phyloP scores from a whole-genome alignment of 2,888 invertebrate species.

The Osedax frankpressi region DNA sequence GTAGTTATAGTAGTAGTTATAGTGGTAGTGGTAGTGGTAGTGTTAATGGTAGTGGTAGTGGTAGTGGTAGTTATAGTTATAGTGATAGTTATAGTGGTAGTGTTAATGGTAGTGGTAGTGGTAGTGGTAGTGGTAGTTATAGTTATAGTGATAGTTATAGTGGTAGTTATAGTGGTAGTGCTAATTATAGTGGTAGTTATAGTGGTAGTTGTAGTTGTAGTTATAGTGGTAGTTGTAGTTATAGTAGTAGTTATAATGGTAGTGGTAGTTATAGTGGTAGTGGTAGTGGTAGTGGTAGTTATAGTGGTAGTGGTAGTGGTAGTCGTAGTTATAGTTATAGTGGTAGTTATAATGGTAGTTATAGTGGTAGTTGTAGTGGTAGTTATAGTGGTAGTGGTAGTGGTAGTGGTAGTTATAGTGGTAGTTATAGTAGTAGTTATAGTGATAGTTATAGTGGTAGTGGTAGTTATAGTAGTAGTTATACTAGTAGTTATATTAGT shows the following conservation, averaged over 20 bases:
- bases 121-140: conserved; percentile 16
- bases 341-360: conserved; percentile 9
- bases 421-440: conserved; percentile 16
- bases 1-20: background rate
- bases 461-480: conserved; percentile 11
- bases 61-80: background rate
- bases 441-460: conserved; percentile 15
- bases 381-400: conserved; percentile 18
- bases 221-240: conserved; percentile 18
- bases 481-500: background rate
- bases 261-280: conserved; percentile 15
- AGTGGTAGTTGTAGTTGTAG: conserved; percentile 19
- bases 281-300: conserved; percentile 15
- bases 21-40: background rate
- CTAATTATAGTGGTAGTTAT: conserved; percentile 17
- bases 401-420: conserved; percentile 15
- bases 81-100: conserved; percentile 14
- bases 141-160: background rate
- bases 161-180: background rate
- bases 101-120: conserved; percentile 17
- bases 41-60: background rate
- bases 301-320: conserved; percentile 18
- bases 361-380: conserved; percentile 18
- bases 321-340: conserved; percentile 16
- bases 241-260: conserved; percentile 16